These are phyloP conservation scores for Magallana gigas DNA, from an alignment of 1,140 invertebrate species.

Conservation along the genomic window DNA sequence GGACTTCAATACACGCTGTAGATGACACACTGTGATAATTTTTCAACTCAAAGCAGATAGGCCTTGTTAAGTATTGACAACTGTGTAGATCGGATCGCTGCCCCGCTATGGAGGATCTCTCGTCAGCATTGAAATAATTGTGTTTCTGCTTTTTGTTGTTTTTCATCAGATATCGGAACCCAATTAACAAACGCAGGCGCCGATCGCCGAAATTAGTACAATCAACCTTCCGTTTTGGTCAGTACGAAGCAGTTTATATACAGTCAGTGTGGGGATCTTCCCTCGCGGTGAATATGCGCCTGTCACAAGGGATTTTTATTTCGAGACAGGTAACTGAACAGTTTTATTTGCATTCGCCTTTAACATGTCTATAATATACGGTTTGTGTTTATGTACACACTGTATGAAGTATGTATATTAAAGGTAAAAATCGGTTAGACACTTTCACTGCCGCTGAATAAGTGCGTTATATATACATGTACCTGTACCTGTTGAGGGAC, in stretches of 20 bases:
- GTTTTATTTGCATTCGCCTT: conserved; percentile 16
- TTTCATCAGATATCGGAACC: background rate
- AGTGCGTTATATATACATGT: background rate
- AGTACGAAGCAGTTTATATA: background rate
- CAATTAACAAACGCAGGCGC: background rate
- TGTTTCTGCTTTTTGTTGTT: background rate
- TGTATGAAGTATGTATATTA: background rate
- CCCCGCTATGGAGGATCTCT: background rate
- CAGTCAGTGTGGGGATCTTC: background rate
- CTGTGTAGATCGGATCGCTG: background rate
- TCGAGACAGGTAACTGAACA: background rate
- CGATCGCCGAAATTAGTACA: background rate
- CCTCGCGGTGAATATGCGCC: background rate
- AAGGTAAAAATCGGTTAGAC: background rate
- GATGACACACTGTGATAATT: background rate
- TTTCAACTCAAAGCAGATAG: conserved; percentile 3
- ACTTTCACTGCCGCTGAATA: background rate
- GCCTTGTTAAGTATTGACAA: conserved; percentile 26
- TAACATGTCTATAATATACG: background rate
- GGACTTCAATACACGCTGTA: background rate
- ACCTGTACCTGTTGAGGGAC: background rate
- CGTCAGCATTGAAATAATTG: background rate
- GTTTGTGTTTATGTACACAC: background rate
- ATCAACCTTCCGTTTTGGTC: background rate
- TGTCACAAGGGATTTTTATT: background rate